A percentile compares a stretch with the other conserved stretches of the same genome.
phyloP scores from a whole-genome alignment of 2,888 invertebrate species.

The Helicoverpa assulta region DNA sequence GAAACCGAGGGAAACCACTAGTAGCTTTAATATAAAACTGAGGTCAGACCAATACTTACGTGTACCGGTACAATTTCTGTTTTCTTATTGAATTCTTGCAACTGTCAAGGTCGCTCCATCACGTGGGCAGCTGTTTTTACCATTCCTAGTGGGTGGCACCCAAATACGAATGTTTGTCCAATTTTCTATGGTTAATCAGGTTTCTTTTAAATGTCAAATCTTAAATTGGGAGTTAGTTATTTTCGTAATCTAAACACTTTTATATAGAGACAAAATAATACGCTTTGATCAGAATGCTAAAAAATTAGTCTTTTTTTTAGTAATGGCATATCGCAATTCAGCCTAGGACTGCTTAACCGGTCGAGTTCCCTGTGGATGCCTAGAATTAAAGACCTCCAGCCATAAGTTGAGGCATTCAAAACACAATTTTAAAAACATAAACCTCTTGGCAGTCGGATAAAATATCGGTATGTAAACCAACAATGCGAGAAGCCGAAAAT shows the following conservation, averaged over 20 bases:
- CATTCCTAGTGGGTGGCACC: conserved; percentile 32
- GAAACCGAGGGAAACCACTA: background rate
- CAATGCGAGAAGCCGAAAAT: no score
- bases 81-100: conserved; percentile 50
- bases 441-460: no score
- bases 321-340: no score
- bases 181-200: conserved; percentile 27
- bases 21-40: conserved; percentile 2
- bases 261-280: conserved; percentile 8
- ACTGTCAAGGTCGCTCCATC: conserved; percentile 54
- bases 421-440: no score
- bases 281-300: background rate
- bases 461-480: no score
- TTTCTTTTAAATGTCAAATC: conserved; percentile 45
- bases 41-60: background rate
- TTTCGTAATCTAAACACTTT: background rate
- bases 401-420: no score
- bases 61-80: conserved; percentile 11
- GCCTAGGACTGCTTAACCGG: no score
- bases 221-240: conserved; percentile 16
- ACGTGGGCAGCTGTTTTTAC: conserved; percentile 58
- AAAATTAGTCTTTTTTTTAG: no score
- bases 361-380: no score
- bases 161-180: conserved; percentile 37
- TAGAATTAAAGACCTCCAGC: no score